Conservation (phyloP, 2,797 vertebrate genomes). For the Sphaeramia orbicularis region DNA sequence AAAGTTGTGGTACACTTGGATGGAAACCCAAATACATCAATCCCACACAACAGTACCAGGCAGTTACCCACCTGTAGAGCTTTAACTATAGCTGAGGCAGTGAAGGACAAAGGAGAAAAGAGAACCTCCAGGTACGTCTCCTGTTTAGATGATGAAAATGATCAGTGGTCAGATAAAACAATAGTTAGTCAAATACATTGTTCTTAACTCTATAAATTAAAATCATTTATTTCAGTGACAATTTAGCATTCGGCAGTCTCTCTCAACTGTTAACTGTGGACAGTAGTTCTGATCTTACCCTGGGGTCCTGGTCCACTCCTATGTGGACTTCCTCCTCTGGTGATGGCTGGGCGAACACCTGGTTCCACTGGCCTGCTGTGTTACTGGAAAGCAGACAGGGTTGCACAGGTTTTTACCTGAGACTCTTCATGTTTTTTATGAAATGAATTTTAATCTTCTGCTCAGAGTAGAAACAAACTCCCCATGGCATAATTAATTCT, state of each 20-base stretch:
- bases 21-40: conserved; percentile 19
- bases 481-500: too few relatives aligned
- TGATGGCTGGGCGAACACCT: conserved; percentile 93
- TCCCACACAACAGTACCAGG: not conserved
- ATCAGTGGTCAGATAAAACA: too few relatives aligned
- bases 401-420: too few relatives aligned
- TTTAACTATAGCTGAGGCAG: conserved; percentile 90
- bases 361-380: conserved; percentile 93
- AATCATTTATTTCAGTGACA: too few relatives aligned
- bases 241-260: too few relatives aligned
- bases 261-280: too few relatives aligned
- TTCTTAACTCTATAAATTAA: too few relatives aligned
- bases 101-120: conserved; percentile 90
- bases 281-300: conserved; percentile 82
- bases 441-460: too few relatives aligned
- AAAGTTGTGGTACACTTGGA: too few relatives aligned
- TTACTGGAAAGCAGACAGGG: conserved; percentile 79
- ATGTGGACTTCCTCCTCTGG: conserved; percentile 92
- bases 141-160: conserved; percentile 70
- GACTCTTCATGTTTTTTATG: too few relatives aligned
- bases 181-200: too few relatives aligned
- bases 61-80: conserved; percentile 89
- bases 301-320: conserved; percentile 92
- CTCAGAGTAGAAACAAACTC: too few relatives aligned
- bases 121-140: conserved; percentile 92